Base-by-base conservation (phyloP, 1,140 invertebrate genomes). In the Pseudomyrmex dendroicus region DNA sequence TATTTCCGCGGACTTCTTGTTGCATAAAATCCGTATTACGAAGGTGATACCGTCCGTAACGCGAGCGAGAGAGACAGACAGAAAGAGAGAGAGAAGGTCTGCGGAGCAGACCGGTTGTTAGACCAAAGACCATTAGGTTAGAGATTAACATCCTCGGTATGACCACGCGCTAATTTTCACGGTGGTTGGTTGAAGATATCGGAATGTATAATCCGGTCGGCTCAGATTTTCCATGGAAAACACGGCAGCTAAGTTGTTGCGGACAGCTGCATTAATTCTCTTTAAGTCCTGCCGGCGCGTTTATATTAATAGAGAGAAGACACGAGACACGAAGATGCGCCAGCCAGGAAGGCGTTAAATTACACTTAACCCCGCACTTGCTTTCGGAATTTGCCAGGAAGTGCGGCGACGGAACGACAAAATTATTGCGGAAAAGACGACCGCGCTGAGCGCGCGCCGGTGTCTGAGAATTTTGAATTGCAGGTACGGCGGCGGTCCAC, bases 231-330 rank as follows among this genome's bases (percentile, higher is more conserved):
- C 77, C 74, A 52, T 57, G 63, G 48, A 35, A 35, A 35, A 35
- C 35, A 35, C 35, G 17, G 22, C 63, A 50, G 63, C 85, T 85
- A 89, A 89, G 85, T 86, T 76, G 78, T 25, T 25, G 25, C 57
- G 78, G 84, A 89, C 56, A 78, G 85, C 86, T 86, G 84, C 89
- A 91, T 93, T 92, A 92, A 91, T 92, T 91, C 88, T 90, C 87
- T 82, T 91, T 91, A 92, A 91, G 86, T 88, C 35, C 4, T 35
- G 4, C 78, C 61, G 76, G 83, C 90, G 85, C 90, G 91, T 91
- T 93, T 92, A 90, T 90, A 91, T 92, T 92, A 92, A 93, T 91
- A 89, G 87, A n/a, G n/a, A n/a, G n/a, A n/a, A n/a, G n/a, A n/a
- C n/a, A n/a, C n/a, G 61, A 57, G 1, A 0, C 35, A 7, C 22